Evolutionary conservation across 2,888 invertebrate genomes (phyloP), one percentile per base, ranked within the genome.

Genomic region (Rhingia rostrata): DNA sequence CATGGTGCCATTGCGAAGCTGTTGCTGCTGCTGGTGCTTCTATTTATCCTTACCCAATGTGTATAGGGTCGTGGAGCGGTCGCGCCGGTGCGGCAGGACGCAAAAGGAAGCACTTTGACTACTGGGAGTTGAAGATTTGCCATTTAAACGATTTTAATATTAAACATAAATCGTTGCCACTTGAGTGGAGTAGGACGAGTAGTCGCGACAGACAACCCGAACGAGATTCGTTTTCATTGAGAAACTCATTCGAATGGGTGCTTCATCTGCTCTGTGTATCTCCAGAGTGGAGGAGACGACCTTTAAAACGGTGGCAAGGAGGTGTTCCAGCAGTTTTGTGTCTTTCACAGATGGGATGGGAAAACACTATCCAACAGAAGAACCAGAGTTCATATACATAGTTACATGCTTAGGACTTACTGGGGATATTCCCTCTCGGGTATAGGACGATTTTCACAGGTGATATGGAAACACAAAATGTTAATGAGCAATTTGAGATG

Each of bases 401-500:
- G 22, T 22, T 22, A 22, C 2, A 2, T 22, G 22, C 2, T 22
- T 22, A 22, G 22, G 22, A 22, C 64, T 67, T 45, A 61, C 45
- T 75, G 6, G 12, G 60, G 32, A 54, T 47, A 61, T 49, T 77
- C 78, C 35, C 32, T 39, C 12, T 58, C 35, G 67, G 7, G 7
- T n/a, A 22, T 60, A 64, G 70, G 83, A 79, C 85, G 91, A 91
- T 91, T 91, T 91, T 91, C 91, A 91, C 91, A 91, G 90, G 89
- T 90, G 91, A 91, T 91, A 91, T 90, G 88, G 89, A 88, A 90
- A 91, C 91, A 90, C 90, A 91, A 91, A 91, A 91, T 91, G 91
- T 91, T 91, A 91, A 91, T 91, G 91, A 91, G 91, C 91, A 91
- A 91, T 91, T 91, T 91, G 90, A 91, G 91, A 91, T 91, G 90